These are phyloP conservation scores for Melanostoma scalare DNA, from an alignment of 2,888 invertebrate species.

Conservation along the genomic window DNA sequence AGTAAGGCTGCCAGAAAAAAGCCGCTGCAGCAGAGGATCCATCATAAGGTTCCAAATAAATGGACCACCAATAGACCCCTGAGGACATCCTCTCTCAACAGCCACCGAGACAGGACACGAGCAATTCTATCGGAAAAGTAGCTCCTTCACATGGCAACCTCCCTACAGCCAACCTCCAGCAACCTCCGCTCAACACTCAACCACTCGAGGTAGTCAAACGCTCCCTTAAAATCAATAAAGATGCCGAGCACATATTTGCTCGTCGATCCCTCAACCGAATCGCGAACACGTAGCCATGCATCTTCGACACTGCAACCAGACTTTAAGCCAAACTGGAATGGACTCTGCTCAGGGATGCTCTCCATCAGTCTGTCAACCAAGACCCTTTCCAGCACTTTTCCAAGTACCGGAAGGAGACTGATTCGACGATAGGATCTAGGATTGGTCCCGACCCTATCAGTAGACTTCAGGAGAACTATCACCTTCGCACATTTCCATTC, in stretches of 20 bases:
- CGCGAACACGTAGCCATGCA: constrained; percentile 34
- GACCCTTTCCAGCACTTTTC: constrained; percentile 61
- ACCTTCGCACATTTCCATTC: too few species aligned
- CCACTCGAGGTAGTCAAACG: constrained; percentile 70
- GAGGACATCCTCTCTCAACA: constrained; percentile 52
- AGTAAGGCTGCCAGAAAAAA: neutral
- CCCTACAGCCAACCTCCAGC: constrained; percentile 11
- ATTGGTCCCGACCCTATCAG: constrained; percentile 60
- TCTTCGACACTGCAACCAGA: constrained; percentile 23
- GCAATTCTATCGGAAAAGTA: constrained; percentile 29
- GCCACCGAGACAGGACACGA: neutral
- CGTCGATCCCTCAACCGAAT: neutral
- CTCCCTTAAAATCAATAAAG: constrained; percentile 28
- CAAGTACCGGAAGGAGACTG: constrained; percentile 59
- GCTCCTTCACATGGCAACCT: neutral
- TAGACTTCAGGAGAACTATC: constrained; percentile 49
- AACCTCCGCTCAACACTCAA: constrained; percentile 18
- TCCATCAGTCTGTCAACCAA: constrained; percentile 35
- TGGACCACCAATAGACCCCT: constrained; percentile 66
- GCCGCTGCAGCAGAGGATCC: constrained; percentile 1
- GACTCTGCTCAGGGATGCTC: neutral
- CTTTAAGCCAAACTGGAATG: constrained; percentile 40
- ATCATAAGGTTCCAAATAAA: constrained; percentile 71
- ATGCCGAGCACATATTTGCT: constrained; percentile 42
- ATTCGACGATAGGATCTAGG: constrained; percentile 46